Evolutionary conservation across 2,888 invertebrate species (phyloP).

Genomic region (Drosophila pegasa): DNA sequence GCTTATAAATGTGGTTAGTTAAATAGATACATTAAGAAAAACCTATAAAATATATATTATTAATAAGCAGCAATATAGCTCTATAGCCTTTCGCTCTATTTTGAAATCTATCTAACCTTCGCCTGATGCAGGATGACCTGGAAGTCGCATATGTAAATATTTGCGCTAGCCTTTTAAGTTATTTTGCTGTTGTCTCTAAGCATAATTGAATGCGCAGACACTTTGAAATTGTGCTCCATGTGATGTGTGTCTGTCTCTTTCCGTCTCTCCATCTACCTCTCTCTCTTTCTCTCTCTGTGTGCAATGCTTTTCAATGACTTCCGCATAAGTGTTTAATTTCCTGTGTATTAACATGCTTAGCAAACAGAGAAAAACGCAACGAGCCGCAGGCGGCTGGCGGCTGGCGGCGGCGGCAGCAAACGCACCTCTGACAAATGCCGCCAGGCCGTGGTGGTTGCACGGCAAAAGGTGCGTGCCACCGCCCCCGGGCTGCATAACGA

Average conservation of each 20-base stretch:
- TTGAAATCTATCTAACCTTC: too few species aligned
- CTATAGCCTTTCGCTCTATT: too few species aligned
- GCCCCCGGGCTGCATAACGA: constrained; percentile 62
- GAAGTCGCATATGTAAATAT: constrained; percentile 10
- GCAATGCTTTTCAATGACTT: constrained; percentile 72
- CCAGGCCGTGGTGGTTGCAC: constrained; percentile 39
- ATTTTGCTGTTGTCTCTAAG: constrained; percentile 46
- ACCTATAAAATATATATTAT: too few species aligned
- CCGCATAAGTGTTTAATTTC: constrained; percentile 80
- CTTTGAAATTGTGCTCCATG: constrained; percentile 46
- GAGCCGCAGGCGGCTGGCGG: constrained; percentile 32
- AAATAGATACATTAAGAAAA: too few species aligned
- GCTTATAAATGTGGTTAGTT: too few species aligned
- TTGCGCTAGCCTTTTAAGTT: constrained; percentile 12
- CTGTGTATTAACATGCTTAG: constrained; percentile 76
- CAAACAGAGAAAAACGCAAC: constrained; percentile 57
- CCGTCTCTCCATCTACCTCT: too few species aligned
- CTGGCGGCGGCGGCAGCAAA: constrained; percentile 19
- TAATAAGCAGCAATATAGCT: too few species aligned
- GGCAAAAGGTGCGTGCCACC: constrained; percentile 65
- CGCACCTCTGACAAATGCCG: constrained; percentile 36
- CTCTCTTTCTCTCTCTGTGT: not conserved
- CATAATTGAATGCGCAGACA: constrained; percentile 75
- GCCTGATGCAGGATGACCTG: constrained; percentile 15
- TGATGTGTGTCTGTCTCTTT: constrained; percentile 15